phyloP scores from a whole-genome alignment of 1,140 invertebrate species.

The Trichogramma pretiosum region DNA sequence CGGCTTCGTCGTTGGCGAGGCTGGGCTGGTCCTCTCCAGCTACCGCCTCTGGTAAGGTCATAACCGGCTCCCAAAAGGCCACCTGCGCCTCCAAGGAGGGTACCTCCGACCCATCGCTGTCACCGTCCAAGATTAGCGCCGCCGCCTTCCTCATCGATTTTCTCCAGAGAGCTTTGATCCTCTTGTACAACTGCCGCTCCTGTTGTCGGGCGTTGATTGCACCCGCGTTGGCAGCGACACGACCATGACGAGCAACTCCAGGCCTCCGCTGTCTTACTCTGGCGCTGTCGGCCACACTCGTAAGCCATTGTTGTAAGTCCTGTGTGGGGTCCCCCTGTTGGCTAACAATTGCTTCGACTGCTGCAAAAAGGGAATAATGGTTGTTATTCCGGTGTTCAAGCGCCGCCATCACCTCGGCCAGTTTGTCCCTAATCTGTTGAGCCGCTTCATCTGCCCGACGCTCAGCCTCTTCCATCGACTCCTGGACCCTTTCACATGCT shows the following conservation, averaged over 20 bases:
- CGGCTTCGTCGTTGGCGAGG: neutral
- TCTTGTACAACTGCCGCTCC: neutral
- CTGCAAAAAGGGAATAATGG: too few species aligned
- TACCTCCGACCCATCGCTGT: neutral
- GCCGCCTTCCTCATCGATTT: neutral
- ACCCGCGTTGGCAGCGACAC: neutral
- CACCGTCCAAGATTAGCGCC: neutral
- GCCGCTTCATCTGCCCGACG: neutral
- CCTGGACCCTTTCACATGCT: neutral
- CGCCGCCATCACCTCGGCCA: too few species aligned
- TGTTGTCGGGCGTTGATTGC: neutral
- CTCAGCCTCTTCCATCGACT: neutral
- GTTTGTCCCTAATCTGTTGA: neutral
- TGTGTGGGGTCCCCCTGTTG: too few species aligned
- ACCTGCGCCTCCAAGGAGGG: neutral
- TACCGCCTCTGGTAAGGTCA: neutral
- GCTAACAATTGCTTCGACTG: too few species aligned
- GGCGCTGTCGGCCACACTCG: neutral
- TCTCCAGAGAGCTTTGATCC: neutral
- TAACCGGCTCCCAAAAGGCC: neutral
- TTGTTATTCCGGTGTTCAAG: too few species aligned
- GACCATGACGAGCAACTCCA: too few species aligned
- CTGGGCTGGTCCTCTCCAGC: neutral
- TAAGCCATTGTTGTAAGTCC: neutral
- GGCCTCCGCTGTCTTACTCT: neutral